Evolutionary conservation across 2,888 invertebrate species (phyloP).

Genomic region (Abrostola tripartita): DNA sequence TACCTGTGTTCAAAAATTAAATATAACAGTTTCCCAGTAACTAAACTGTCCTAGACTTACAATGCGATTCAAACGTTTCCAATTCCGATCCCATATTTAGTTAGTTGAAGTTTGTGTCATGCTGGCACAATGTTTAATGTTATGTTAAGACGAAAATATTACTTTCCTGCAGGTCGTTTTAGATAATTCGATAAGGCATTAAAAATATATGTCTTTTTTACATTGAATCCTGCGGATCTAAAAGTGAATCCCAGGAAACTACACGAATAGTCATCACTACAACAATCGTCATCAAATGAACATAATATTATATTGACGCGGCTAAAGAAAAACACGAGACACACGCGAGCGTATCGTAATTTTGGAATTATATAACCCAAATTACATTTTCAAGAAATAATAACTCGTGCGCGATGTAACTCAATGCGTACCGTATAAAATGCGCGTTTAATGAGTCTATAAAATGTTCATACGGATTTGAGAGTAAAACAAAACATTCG

Average conservation of each 20-base stretch:
- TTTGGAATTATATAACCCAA: conserved; percentile 6
- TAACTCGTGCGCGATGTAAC: conserved; percentile 5
- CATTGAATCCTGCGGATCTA: too few species aligned
- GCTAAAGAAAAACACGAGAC: background rate
- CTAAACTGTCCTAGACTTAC: too few species aligned
- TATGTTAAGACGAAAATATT: too few species aligned
- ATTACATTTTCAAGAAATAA: conserved; percentile 8
- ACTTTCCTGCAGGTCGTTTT: too few species aligned
- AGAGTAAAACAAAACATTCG: conserved; percentile 2
- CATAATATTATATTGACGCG: background rate
- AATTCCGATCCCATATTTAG: too few species aligned
- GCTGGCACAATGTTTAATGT: too few species aligned
- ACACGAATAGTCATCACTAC: background rate
- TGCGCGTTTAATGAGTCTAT: conserved; percentile 7
- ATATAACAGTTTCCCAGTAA: too few species aligned
- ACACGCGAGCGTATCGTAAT: background rate
- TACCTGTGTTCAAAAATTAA: too few species aligned
- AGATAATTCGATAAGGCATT: too few species aligned
- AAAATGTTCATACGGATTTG: conserved; percentile 4
- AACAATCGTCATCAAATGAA: background rate
- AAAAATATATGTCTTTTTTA: too few species aligned
- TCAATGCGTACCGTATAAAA: conserved; percentile 4
- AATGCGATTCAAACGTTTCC: too few species aligned
- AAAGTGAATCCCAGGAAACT: background rate
- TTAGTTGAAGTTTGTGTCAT: too few species aligned